phyloP scores from a whole-genome alignment of 2,113 vertebrate genomes.

The Cairina moschata region DNA sequence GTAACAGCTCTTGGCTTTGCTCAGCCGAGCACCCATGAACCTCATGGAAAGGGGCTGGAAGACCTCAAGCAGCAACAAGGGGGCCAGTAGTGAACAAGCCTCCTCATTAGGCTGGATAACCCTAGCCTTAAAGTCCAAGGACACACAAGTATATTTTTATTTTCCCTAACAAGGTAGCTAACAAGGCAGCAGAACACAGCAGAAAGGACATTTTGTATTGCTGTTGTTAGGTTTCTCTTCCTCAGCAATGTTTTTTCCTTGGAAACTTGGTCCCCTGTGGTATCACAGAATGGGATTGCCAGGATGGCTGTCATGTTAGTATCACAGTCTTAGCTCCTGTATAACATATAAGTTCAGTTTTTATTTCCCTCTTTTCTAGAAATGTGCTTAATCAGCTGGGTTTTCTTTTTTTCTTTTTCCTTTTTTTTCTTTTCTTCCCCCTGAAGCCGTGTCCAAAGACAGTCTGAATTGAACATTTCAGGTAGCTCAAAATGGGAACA shows the following conservation, averaged over 20 bases:
- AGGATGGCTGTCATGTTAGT: neutral
- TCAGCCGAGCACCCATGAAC: neutral
- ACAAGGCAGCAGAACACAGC: neutral
- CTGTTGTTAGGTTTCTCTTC: accelerated
- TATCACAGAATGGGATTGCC: neutral
- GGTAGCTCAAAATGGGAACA: neutral
- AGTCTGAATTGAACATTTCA: neutral
- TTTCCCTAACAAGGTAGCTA: neutral
- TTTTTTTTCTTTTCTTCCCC: no score
- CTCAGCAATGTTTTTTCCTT: neutral
- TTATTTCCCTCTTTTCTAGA: neutral
- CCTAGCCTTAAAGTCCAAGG: neutral
- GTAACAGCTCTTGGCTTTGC: neutral
- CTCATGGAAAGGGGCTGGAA: neutral
- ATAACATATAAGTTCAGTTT: neutral
- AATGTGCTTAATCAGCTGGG: neutral
- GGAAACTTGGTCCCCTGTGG: neutral
- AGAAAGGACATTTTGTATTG: neutral
- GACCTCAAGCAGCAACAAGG: neutral
- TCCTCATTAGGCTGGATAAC: neutral
- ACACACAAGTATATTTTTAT: neutral
- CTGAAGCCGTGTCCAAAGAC: neutral
- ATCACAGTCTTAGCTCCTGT: neutral
- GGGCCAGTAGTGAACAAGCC: neutral
- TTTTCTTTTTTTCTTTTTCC: accelerated